Percentiles rank a stretch among this genome's conserved stretches.
Conservation (phyloP, 2,797 vertebrate species). For the Danionella dracula region DNA sequence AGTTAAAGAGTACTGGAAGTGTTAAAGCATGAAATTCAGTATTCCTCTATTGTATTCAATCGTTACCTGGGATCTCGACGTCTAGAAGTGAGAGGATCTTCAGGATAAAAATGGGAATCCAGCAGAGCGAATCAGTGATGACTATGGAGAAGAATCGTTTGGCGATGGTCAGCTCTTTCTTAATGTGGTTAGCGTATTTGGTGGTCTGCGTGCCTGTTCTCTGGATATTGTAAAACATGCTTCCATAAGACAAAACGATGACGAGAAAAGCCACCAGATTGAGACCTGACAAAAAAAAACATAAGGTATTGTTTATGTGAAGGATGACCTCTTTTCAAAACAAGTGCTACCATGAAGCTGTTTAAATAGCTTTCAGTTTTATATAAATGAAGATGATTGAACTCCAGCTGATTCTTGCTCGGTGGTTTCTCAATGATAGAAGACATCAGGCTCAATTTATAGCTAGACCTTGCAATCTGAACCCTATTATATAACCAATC, state of each 20-base stretch:
- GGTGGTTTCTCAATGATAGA: too few species aligned
- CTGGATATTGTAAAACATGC: conserved; percentile 96
- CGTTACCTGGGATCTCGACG: conserved; percentile 94
- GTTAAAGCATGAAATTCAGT: too few species aligned
- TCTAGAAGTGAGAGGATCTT: conserved; percentile 92
- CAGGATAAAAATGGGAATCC: conserved; percentile 96
- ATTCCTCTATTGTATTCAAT: too few species aligned
- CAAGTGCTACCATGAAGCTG: not conserved
- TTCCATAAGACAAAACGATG: conserved; percentile 94
- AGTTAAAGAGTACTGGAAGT: too few species aligned
- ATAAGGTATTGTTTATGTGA: not conserved
- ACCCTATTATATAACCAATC: conserved; percentile 18
- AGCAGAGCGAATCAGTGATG: conserved; percentile 93
- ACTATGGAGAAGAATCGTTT: conserved; percentile 98
- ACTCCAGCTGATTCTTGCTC: too few species aligned
- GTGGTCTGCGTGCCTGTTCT: conserved; percentile 83
- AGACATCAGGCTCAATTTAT: not conserved
- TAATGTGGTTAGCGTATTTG: conserved; percentile 90
- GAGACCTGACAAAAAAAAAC: conserved; percentile 69
- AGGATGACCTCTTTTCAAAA: not conserved
- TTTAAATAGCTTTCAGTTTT: not conserved
- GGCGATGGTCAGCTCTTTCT: conserved; percentile 91
- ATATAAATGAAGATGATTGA: not conserved
- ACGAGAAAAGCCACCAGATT: conserved; percentile 93
- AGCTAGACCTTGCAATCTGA: conserved; percentile 6